Base-by-base conservation (phyloP, 2,797 vertebrate species). In the Saxicola maurus region DNA sequence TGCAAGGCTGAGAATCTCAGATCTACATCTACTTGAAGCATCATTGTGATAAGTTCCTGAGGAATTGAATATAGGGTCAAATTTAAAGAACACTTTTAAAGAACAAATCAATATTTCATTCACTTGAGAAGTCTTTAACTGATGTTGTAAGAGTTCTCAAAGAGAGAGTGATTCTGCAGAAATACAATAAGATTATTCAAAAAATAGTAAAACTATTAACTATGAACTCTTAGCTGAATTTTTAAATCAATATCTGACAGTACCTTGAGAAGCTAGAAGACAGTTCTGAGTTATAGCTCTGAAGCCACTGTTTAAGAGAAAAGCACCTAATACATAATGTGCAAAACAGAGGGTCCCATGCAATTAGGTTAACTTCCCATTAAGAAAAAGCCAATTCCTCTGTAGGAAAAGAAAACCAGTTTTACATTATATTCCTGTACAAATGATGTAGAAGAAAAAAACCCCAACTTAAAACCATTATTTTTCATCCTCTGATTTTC, bases 1-100 rank as follows among this genome's bases (percentile, higher is more conserved):
- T 99, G 98, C 73, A 98, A 87, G 24, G 99, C 98, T 37, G 99
- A 98, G 96, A 97, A 99, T 86, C 99, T 98, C 94, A 98, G 98
- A 82, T 98, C 98, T 33, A 98, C 98, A 55, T 98, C 98, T 60
- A 99, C 98, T 96, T 98, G 97, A 76, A 99, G 98, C 99, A 99
- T 99, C 96, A 97, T 98, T 66, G 96, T 98, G 91, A 99, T 99
- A 89, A 99, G 98, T 89, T 97, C 98, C 99, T 99, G 94, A 33
- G 92, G 88, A 96, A 86, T 89, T n/a, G 77, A 89, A 95, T 11
- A 82, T 43, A 6, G 15, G 6, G 40, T 48, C 66, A 82, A 78
- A 65, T 68, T 74, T 86, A 69, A 76, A 82, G 42, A 65, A 78
- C n/a, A 80, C 11, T 82, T 84, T 49, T 27, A 67, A 73, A 45